Base-by-base conservation (phyloP, 2,888 invertebrate species). In the Heliconius ethilla region DNA sequence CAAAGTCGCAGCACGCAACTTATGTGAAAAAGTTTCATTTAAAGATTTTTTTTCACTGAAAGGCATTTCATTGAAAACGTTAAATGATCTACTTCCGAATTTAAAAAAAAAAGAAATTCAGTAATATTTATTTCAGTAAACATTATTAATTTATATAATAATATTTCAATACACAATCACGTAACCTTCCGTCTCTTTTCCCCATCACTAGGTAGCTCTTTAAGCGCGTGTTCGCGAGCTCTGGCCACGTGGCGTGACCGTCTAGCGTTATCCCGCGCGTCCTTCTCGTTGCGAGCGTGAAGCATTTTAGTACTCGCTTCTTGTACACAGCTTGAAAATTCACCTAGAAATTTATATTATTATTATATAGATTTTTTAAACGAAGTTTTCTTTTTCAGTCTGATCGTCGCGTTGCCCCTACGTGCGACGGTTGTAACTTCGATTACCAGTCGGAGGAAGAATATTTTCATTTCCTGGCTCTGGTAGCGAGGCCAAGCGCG, bases 271-370 rank as follows among this genome's bases (percentile, higher is more conserved):
- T 90, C 91, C 45, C 89, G 87, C 9, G 89, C 91, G 3, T 92
- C 91, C 11, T 87, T 86, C 78, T 81, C 81, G 0, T 88, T 88
- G 76, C 91, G 91, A 82, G 87, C 90, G 72, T 86, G 89, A 45
- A 93, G 83, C 0, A 90, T 88, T 1, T 40, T 18, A n/a, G 85
- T 81, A 13, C 88, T 86, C 73, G 90, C 89, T 2, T 88, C 88
- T 72, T 88, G 89, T 66, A 93, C 93, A 86, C 93, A 93, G 74
- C 83, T 83, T 1, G 86, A 84, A 84, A 93, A 93, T 5, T 85
- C 90, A 55, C 87, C 93, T 93, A 83, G 18, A 70, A 70, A 40
- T 18, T 25, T 55, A n/a, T n/a, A 51, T 45, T 51, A 51, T 27
- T 9, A 51, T 15, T 27, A 2, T 27, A 45, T 40, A 22, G 18